Conservation (phyloP, 2,113 vertebrate species). For the Rynchops niger region DNA sequence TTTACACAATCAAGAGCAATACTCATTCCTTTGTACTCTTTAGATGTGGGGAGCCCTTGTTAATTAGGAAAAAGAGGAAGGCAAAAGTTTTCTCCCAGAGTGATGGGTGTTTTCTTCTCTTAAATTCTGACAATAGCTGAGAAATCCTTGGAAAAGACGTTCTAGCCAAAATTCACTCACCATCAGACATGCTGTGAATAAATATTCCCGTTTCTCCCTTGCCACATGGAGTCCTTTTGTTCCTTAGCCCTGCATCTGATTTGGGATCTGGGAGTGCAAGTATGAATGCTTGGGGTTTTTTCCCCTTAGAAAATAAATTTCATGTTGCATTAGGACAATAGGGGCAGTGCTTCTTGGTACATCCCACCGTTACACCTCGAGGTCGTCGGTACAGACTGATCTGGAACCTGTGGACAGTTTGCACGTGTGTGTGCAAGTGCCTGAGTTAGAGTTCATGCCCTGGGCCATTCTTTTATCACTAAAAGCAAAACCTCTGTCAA, state of each 20-base stretch:
- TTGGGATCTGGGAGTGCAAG: not conserved
- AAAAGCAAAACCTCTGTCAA: not conserved
- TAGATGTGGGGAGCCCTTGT: not conserved
- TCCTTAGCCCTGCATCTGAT: not conserved
- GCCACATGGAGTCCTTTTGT: not conserved
- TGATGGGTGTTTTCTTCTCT: conserved; percentile 22
- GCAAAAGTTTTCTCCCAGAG: not conserved
- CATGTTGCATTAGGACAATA: not conserved
- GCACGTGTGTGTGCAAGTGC: not conserved
- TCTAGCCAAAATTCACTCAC: conserved; percentile 13
- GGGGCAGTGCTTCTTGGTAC: not conserved
- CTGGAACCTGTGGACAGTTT: not conserved
- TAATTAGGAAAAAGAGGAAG: conserved; percentile 41
- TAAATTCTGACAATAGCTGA: conserved; percentile 32
- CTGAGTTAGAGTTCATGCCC: not conserved
- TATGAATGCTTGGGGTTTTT: not conserved
- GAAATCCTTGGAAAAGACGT: conserved; percentile 19
- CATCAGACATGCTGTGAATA: conserved; percentile 13
- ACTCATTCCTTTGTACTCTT: not conserved
- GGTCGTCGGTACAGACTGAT: not conserved
- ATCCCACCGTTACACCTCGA: not conserved
- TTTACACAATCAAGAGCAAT: not conserved
- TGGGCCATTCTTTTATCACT: not conserved
- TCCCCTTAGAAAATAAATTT: not conserved
- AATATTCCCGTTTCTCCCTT: conserved; percentile 8